phyloP scores from a whole-genome alignment of 2,113 vertebrate species.

The Cnemophilus loriae region DNA sequence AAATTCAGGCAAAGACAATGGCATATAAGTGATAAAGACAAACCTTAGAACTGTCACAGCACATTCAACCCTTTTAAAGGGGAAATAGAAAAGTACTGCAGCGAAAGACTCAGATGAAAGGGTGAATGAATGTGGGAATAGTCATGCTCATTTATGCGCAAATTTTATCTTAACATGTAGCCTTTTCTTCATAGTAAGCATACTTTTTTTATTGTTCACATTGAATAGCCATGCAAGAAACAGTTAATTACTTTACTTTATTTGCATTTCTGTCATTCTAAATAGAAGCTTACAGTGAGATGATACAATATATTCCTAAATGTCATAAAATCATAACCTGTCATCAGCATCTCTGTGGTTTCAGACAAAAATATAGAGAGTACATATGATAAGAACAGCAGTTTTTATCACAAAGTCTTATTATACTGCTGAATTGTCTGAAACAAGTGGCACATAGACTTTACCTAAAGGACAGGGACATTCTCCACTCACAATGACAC shows the following conservation, averaged over 20 bases:
- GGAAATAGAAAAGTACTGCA: background rate
- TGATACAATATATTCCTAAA: background rate
- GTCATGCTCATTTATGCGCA: background rate
- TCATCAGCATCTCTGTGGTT: background rate
- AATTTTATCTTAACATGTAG: background rate
- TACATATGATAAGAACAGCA: background rate
- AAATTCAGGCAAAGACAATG: background rate
- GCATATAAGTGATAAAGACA: background rate
- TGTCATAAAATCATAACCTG: background rate
- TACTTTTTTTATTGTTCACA: background rate
- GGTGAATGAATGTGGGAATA: background rate
- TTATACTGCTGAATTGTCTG: background rate
- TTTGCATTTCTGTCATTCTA: background rate
- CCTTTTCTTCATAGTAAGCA: background rate
- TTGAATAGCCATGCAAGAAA: background rate
- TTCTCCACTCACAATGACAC: background rate
- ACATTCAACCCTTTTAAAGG: background rate
- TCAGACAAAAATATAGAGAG: background rate
- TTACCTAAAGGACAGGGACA: background rate
- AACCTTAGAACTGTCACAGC: background rate
- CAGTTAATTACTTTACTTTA: background rate
- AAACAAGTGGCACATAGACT: background rate
- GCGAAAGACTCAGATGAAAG: background rate
- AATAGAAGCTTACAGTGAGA: background rate
- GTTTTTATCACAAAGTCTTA: background rate